Conservation (phyloP, 2,888 invertebrate genomes). For the Blastobasis lacticolella region DNA sequence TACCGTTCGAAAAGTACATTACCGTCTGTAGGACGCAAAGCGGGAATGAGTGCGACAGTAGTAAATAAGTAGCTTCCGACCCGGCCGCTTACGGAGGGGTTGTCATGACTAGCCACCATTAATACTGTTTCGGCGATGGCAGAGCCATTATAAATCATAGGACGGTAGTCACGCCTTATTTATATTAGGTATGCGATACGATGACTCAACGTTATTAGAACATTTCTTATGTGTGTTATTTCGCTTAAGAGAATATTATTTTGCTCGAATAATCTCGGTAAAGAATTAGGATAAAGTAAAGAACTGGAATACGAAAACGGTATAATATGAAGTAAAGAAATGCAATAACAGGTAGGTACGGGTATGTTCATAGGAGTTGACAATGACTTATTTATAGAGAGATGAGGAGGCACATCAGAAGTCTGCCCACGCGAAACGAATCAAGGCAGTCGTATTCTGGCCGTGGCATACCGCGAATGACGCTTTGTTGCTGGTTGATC, state of each 20-base stretch:
- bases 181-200: conserved; percentile 16
- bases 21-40: conserved; percentile 17
- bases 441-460: conserved; percentile 33
- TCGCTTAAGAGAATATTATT: no score
- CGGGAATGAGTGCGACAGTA: conserved; percentile 21
- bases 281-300: no score
- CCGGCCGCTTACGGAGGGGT: conserved; percentile 21
- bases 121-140: conserved; percentile 37
- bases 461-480: conserved; percentile 21
- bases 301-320: not conserved
- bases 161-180: conserved; percentile 30
- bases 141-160: conserved; percentile 29
- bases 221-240: not conserved
- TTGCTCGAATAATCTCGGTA: no score
- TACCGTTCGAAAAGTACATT: not conserved
- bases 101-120: conserved; percentile 42
- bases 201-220: conserved; percentile 14
- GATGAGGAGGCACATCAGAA: no score
- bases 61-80: conserved; percentile 33
- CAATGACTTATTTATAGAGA: no score
- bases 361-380: no score
- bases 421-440: conserved; percentile 25
- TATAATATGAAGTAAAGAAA: not conserved
- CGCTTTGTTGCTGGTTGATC: no score
- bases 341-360: conserved; percentile 5